Percentiles rank a stretch among this genome's conserved stretches.
These are phyloP conservation scores for Branchinecta sandiegonensis DNA, from an alignment of 2,888 invertebrate genomes.

Conservation along the genomic window DNA sequence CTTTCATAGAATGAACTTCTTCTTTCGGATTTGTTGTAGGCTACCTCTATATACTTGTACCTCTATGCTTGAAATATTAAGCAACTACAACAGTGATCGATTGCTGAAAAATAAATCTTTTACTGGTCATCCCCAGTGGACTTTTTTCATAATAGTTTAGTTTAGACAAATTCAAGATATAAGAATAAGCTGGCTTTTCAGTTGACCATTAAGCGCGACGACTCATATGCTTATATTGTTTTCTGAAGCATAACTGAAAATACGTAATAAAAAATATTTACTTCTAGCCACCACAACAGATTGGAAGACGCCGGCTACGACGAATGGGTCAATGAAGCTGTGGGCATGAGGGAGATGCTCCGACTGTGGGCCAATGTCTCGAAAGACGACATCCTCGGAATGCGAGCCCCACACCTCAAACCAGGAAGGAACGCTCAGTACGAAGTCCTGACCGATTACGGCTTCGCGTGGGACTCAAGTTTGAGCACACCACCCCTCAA, in stretches of 20 bases:
- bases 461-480: conserved; percentile 82
- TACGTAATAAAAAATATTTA: background rate
- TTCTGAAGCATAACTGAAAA: conserved; percentile 1
- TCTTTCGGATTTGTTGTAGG: too few relatives aligned
- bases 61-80: too few relatives aligned
- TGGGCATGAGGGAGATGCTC: conserved; percentile 78
- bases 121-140: too few relatives aligned
- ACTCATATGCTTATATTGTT: background rate
- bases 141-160: too few relatives aligned
- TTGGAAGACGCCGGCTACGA: conserved; percentile 78
- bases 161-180: too few relatives aligned
- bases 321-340: conserved; percentile 87
- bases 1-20: too few relatives aligned
- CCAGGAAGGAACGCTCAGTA: conserved; percentile 86
- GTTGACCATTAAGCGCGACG: too few relatives aligned
- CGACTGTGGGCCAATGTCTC: conserved; percentile 66
- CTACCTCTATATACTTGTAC: too few relatives aligned
- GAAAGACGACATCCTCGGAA: conserved; percentile 63
- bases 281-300: conserved; percentile 52
- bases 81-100: too few relatives aligned
- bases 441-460: conserved; percentile 79
- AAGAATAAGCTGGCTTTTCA: too few relatives aligned
- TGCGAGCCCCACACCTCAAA: conserved; percentile 75
- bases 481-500: conserved; percentile 65
- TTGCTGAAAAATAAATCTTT: too few relatives aligned